Evolutionary conservation across 2,888 invertebrate species (phyloP), one percentile per base, ranked within the genome.

Genomic region (Cantharis rufa): DNA sequence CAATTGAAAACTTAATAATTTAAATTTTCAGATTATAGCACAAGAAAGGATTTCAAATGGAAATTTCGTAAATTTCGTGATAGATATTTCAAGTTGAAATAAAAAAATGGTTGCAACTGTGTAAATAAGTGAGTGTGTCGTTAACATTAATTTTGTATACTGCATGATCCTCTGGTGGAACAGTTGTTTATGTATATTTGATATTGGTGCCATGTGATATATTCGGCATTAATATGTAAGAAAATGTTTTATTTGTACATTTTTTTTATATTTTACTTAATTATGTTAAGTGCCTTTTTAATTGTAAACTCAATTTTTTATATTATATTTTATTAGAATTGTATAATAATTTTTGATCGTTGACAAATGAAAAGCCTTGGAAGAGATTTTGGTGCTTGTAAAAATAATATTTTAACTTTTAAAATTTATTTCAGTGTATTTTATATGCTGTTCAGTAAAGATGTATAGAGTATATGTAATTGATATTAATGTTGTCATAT

Each of bases 151-250:
- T 77, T 71, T 72, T 75, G 77, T 77, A 75, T 72, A 72, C 64
- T 70, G 63, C 71, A 74, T 76, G 73, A 76, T 48, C 48, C 48
- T 32, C 13, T 7, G 48, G 69, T 72, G 72, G 74, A 61, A 74
- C 70, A 48, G 69, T 78, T 74, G 70, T 78, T 73, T 73, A 73
- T 74, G 68, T 71, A 64, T 73, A 78, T 81, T 79, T 78, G 81
- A 81, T 81, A 82, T 83, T 84, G 83, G 85, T 85, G 85, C 85
- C 85, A 86, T 86, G 84, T 84, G 85, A 84, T 85, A 82, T 84
- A 82, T 82, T 82, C 84, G 84, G 84, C 84, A 85, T 84, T 84
- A 84, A 84, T 82, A 81, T 82, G 79, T 80, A 81, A 82, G 74
- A 80, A 82, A 82, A 82, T 48, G 24, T 66, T 83, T 81, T 78